Conservation (phyloP, 2,888 invertebrate species). For the Drosophila acutilabella region DNA sequence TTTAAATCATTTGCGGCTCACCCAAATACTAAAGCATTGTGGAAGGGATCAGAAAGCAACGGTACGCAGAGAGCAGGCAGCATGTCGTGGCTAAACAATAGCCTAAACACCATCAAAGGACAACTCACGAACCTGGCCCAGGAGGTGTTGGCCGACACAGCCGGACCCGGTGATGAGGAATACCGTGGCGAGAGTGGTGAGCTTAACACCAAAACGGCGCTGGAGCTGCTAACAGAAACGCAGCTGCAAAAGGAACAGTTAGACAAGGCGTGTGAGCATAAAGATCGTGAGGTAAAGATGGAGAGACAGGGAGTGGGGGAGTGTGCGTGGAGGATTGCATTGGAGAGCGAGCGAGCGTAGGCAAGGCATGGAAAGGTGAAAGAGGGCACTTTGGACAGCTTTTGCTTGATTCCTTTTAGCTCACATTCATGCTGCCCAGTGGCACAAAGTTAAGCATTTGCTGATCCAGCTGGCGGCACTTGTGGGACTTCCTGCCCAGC, state of each 20-base stretch:
- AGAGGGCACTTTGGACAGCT: no score
- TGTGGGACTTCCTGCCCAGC: slow-evolving; percentile 14
- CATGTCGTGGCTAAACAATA: slow-evolving; percentile 90
- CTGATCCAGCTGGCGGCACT: slow-evolving; percentile 14
- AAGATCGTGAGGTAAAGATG: slow-evolving; percentile 87
- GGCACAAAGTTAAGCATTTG: neutral
- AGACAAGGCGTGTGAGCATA: slow-evolving; percentile 86
- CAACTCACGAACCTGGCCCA: slow-evolving; percentile 95
- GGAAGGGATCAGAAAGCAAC: slow-evolving; percentile 16
- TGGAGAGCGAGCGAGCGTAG: no score
- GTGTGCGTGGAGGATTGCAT: neutral
- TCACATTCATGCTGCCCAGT: slow-evolving; percentile 1
- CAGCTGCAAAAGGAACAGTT: slow-evolving; percentile 86
- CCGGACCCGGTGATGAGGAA: slow-evolving; percentile 84
- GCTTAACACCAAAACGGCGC: slow-evolving; percentile 56
- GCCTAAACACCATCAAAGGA: slow-evolving; percentile 89
- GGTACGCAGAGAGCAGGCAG: slow-evolving; percentile 44
- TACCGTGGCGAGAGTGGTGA: slow-evolving; percentile 53
- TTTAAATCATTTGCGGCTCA: slow-evolving; percentile 32
- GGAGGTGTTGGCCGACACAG: slow-evolving; percentile 93
- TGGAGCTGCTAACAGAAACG: slow-evolving; percentile 79
- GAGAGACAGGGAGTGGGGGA: no score
- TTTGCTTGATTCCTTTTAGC: neutral
- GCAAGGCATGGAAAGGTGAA: no score
- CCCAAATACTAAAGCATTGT: slow-evolving; percentile 16